Base-by-base conservation (phyloP, 1,140 invertebrate species). In the Odontomachus brunneus region DNA sequence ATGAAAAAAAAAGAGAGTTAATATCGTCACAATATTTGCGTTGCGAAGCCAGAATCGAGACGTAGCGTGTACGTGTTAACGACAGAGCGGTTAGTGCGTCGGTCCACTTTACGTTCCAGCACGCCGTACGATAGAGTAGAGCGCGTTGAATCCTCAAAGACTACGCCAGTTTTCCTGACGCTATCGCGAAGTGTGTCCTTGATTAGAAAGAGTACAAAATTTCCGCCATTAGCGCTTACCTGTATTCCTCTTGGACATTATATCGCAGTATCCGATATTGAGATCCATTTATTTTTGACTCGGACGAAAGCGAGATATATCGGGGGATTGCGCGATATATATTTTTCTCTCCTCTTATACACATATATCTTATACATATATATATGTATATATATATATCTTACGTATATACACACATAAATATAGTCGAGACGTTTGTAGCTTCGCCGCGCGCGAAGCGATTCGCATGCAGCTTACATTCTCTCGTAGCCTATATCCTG, bases 221-320 rank as follows among this genome's bases (percentile, higher is more conserved):
- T 53, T 4, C 53, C 3, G 44, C 14, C 22, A 7, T 62, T 82
- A 74, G n/a, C 12, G 26, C 51, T 82, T 17, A 72, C 19, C 57
- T 74, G 59, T 82, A 65, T 82, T 82, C 29, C 48, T 75, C 53
- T 75, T 75, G 29, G 49, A 63, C 12, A 73, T 72, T n/a, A 57
- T n/a, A 57, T n/a, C 11, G 26, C 29, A n/a, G n/a, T 51, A 69
- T 7, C 38, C 15, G 38, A 57, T 24, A 24, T 57, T 72, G 24
- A 81, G 14, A 49, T 59, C 33, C 24, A 69, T 78, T 80, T 24
- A 69, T 48, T 72, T 60, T 72, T 66, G 5, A 66, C 1, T 76
- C 24, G 33, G 66, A 26, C 48, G 0, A 51, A 76, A 17, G 29
- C 38, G 38, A 4, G 38, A 44, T 44, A 11, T 66, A 63, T 65